Base-by-base conservation (phyloP, 2,888 invertebrate species). In the Trisateles emortualis region DNA sequence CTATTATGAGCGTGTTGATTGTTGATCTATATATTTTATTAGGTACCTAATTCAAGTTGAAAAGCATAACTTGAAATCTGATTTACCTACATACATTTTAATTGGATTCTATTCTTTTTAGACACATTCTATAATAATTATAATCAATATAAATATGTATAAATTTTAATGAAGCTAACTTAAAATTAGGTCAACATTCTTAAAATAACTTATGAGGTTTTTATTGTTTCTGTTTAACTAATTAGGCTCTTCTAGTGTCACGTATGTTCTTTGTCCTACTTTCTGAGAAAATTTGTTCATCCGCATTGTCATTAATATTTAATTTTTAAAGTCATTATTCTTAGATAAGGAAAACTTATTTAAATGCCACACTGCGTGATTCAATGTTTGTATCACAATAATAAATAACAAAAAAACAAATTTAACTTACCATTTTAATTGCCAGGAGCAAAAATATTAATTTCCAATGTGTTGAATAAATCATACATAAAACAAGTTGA, bases 381-480 rank as follows among this genome's bases (percentile, higher is more conserved):
- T 17, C 6, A 35, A 24, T 10, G 13, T 16, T 16, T 14, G n/a
- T 6, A 2, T 14, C 10, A 4, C 3, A 3, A 19, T 11, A 35
- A 9, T 16, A 11, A 19, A n/a, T 44, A 49, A 53, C 48, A 45
- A 44, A 52, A 66, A 65, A 54, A 42, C 46, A 65, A 71, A 70
- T 61, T 52, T 45, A 62, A 91, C 92, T 92, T 68, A 92, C 92
- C 92, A 87, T 87, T 79, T 89, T 90, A 87, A 90, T 88, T 90
- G 92, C 92, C 84, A 90, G 84, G 63, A 91, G 90, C 90, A 92
- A 90, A 90, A 88, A 79, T 86, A 90, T 81, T 81, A 86, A 86
- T 86, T 81, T 90, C 92, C 92, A 87, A 87, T 83, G 84, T 87
- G 81, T 91, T 92, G 87, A 90, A 92, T 92, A 92, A 92, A 91